A percentile compares a stretch with the other conserved stretches of the same genome.
These are phyloP conservation scores for Rhinogobio ventralis DNA, from an alignment of 2,797 vertebrate species.

Conservation along the genomic window DNA sequence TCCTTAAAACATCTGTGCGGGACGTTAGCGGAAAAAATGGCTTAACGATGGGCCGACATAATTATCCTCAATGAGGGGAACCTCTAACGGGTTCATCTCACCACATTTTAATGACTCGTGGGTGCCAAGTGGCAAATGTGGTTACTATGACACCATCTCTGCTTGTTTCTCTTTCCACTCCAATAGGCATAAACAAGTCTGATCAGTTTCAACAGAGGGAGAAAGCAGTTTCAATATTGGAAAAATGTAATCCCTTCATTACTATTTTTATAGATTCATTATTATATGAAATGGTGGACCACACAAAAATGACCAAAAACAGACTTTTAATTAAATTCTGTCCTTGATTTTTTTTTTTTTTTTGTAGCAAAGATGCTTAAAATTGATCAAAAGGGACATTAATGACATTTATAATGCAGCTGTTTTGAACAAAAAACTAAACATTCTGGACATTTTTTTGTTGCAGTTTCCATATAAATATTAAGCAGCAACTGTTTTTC, in stretches of 20 bases:
- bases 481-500: neutral
- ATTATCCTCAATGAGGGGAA: conserved; percentile 72
- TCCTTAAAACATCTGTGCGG: conserved; percentile 26
- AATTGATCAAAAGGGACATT: neutral
- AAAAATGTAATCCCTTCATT: neutral
- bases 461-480: neutral
- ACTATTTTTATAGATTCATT: neutral
- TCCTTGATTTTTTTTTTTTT: neutral
- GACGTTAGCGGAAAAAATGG: conserved; percentile 35
- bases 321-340: neutral
- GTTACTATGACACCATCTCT: conserved; percentile 59
- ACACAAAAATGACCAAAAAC: neutral
- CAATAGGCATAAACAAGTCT: conserved; percentile 60
- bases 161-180: conserved; percentile 70
- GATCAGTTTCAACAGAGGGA: conserved; percentile 50
- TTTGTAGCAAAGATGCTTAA: neutral
- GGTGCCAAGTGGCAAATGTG: conserved; percentile 73
- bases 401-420: neutral
- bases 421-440: neutral
- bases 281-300: neutral
- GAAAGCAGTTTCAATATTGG: neutral
- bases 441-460: neutral
- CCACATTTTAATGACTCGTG: conserved; percentile 78
- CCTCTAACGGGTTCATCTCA: conserved; percentile 69
- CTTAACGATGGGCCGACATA: conserved; percentile 47